Evolutionary conservation across 2,888 invertebrate genomes (phyloP), one percentile per base, ranked within the genome.

Genomic region (Volucella zonaria): DNA sequence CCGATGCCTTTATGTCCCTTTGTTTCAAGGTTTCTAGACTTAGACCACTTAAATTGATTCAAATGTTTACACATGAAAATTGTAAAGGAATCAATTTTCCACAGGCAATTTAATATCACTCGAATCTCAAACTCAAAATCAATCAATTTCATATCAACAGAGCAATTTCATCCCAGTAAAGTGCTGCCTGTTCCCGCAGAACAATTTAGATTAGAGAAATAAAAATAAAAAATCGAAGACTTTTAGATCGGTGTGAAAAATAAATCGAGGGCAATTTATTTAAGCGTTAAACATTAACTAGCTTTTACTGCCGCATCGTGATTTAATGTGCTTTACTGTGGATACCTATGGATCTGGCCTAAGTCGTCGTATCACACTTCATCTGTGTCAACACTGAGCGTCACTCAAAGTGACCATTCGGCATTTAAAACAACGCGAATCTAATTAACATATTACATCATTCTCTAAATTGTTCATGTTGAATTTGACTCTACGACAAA

Each of bases 391-490:
- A 71, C 51, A 71, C 71, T 42, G 42, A 4, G 47, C 45, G 40
- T 14, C 10, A 51, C 59, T 18, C 71, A 6, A 14, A 45, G 9
- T 11, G 45, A 14, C 56, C 12, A 38, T 40, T 14, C 47, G 8
- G 6, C 31, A 0, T 38, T 31, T 31, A 31, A 12, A n/a, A 45
- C 43, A 43, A 56, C 23, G 47, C 14, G 15, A 31, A 31, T 40
- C 56, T 58, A 70, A 70, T 70, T 70, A 70, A 58, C 70, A 70
- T 70, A 70, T 70, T 70, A 47, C 70, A 58, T 70, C 56, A 58
- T 47, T 49, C 49, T 58, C 18, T n/a, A 54, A 56, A 31, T 43
- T 54, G 14, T 68, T 56, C 45, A 45, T 42, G 31, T 43, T 43
- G 45, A 56, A 68, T 68, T 56, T 45, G 67, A 56, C 45, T 23